Evolutionary conservation across 2,888 invertebrate species (phyloP), one percentile per base, ranked within the genome.

Genomic region (Drosophila recens): DNA sequence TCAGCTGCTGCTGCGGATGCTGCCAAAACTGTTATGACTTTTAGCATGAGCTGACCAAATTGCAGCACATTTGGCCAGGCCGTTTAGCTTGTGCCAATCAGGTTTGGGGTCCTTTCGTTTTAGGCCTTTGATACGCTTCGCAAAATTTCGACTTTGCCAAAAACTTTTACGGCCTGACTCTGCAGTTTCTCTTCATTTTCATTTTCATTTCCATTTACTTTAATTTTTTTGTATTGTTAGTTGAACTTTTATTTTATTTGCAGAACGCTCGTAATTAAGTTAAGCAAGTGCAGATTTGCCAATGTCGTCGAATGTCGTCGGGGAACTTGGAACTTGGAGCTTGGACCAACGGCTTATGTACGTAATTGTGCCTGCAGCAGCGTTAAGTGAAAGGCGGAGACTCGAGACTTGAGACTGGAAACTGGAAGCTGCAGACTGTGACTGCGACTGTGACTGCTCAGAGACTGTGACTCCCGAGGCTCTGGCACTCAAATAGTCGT

Each of bases 201-300:
- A 6, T 36, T 23, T 15, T 1, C n/a, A 43, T 20, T 36, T 15
- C 10, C 23, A 6, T 36, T 23, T 15, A 3, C 0, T 23, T 23
- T 33, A 1, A 1, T 57, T 57, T 30, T 23, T 34, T 42, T 30
- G 23, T 23, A 30, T 30, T 30, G 30, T 30, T 30, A 30, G 57
- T 40, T 43, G 57, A 83, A 78, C 51, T 85, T 89, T 87, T 81
- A 85, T 87, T 87, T 84, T 70, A 82, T 89, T 84, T 89, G 82
- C 74, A 9, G 52, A 67, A 61, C 52, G 48, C 62, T 67, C 67
- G 75, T 86, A 90, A 87, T 90, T 83, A 88, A 81, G 87, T 90
- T 87, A 83, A 71, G 69, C 79, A 87, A 90, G 81, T 89, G 89
- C 89, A 77, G 89, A 86, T 80, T 79, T 86, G 67, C 53, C 77